Evolutionary conservation across 2,888 invertebrate species (phyloP).

Genomic region (Odontocolon sp.): DNA sequence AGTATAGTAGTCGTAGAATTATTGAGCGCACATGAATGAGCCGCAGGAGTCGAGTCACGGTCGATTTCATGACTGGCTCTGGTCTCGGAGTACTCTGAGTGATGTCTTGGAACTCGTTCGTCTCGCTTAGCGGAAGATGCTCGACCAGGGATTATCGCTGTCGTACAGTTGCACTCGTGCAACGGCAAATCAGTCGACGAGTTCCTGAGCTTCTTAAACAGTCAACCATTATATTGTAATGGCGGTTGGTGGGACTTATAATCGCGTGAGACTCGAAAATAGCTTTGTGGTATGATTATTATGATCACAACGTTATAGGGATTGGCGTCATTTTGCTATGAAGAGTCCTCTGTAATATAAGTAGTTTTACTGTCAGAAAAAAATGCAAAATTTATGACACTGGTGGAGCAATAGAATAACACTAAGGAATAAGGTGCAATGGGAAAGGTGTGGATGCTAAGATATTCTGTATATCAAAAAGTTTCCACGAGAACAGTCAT

Average conservation of each 20-base stretch:
- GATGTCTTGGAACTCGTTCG: constrained; percentile 52
- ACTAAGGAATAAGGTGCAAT: constrained; percentile 14
- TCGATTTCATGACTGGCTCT: constrained; percentile 54
- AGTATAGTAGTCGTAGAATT: constrained; percentile 19
- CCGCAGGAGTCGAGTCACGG: constrained; percentile 42
- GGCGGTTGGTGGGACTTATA: neutral
- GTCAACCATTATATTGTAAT: neutral
- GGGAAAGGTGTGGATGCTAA: neutral
- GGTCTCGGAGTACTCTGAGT: too few relatives aligned
- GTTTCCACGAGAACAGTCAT: constrained; percentile 33
- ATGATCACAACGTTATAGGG: neutral
- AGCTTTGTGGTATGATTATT: neutral
- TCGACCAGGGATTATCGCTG: constrained; percentile 37
- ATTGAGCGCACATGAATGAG: constrained; percentile 29
- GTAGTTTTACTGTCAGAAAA: neutral
- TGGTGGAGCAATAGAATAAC: neutral
- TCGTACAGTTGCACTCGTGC: constrained; percentile 28
- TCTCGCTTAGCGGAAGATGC: constrained; percentile 51
- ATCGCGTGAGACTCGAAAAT: neutral
- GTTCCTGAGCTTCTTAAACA: neutral
- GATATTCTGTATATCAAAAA: constrained; percentile 20
- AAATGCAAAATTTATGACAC: constrained; percentile 8
- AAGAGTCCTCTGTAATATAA: neutral
- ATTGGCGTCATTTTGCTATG: neutral
- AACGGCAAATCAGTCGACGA: neutral